A percentile compares a stretch with the other conserved stretches of the same genome.
Conservation (phyloP, 2,113 vertebrate genomes). For the Arenaria interpres region DNA sequence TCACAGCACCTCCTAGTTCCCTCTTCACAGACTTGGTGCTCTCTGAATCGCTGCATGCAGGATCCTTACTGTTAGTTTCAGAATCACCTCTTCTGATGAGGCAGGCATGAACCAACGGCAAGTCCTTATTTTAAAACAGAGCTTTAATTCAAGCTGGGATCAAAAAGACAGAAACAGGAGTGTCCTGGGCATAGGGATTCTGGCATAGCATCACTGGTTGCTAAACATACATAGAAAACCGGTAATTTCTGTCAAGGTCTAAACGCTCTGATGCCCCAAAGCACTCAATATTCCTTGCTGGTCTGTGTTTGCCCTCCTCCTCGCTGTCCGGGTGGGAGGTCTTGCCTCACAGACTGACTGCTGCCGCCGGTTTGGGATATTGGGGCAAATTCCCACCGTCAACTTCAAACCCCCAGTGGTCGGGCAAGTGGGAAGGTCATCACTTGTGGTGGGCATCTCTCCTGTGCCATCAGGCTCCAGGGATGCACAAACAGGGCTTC, state of each 20-base stretch:
- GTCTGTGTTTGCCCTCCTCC: background rate
- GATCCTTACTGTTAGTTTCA: background rate
- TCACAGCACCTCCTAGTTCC: background rate
- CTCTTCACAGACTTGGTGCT: background rate
- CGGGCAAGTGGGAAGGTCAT: fast-evolving
- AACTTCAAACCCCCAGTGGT: background rate
- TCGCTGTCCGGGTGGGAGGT: background rate
- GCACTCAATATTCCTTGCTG: no score
- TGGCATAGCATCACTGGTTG: background rate
- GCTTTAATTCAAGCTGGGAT: background rate
- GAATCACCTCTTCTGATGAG: no score
- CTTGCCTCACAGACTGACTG: background rate
- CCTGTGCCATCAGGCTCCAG: background rate
- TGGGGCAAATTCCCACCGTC: background rate
- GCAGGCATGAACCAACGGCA: background rate
- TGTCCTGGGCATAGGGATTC: fast-evolving
- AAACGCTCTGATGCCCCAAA: fast-evolving
- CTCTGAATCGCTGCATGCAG: background rate
- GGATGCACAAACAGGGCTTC: background rate
- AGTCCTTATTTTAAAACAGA: fast-evolving
- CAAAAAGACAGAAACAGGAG: background rate
- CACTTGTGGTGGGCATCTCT: background rate
- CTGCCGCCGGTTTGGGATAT: background rate
- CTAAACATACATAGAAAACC: fast-evolving
- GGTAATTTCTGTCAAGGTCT: background rate